Evolutionary conservation across 2,113 vertebrate genomes (phyloP), one percentile per base, ranked within the genome.

Genomic region (Nesogale talazaci): DNA sequence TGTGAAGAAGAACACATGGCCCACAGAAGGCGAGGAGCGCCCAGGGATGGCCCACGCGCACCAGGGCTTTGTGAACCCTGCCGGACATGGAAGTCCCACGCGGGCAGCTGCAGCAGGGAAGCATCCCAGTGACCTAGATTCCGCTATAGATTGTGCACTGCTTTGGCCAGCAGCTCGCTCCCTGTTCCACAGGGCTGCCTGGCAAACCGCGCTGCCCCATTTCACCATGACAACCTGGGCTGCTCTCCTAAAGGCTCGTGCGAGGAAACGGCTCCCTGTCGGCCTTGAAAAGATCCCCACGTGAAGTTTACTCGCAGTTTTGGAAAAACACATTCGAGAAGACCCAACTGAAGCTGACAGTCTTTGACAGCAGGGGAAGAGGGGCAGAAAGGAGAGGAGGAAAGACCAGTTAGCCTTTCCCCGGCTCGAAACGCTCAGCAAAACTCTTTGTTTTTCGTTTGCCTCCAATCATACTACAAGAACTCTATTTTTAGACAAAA

Each of bases 91-190:
- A 82, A 95, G 97, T 97, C 97, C 96, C 92, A 94, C 97, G 86
- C 23, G 96, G 97, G 94, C 98, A 98, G 97, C 98, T 98, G 97
- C 97, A 97, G 97, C 97, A 97, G 96, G 94, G 97, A 97, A 98
- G 98, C 97, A 98, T 98, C 98, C 98, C 89, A 97, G 97, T 99
- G 99, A 99, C 99, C 99, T 98, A 99, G 97, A 99, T 99, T 98
- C 98, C 97, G 98, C 97, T 94, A 97, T 96, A 98, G 98, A 98
- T 98, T 97, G 96, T 96, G 97, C 97, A 97, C 94, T 96, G 89
- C 94, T 97, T 96, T 96, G 98, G 98, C 97, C 97, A 92, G 92
- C 96, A 97, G 96, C 94, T 95, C 97, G 97, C 97, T 97, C 98
- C 97, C 97, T 95, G 97, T 97, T 97, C 96, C 98, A 95, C 67